Percentiles rank a stretch among this genome's conserved stretches.
Conservation (phyloP, 2,113 vertebrate species). For the Lycocorax pyrrhopterus region DNA sequence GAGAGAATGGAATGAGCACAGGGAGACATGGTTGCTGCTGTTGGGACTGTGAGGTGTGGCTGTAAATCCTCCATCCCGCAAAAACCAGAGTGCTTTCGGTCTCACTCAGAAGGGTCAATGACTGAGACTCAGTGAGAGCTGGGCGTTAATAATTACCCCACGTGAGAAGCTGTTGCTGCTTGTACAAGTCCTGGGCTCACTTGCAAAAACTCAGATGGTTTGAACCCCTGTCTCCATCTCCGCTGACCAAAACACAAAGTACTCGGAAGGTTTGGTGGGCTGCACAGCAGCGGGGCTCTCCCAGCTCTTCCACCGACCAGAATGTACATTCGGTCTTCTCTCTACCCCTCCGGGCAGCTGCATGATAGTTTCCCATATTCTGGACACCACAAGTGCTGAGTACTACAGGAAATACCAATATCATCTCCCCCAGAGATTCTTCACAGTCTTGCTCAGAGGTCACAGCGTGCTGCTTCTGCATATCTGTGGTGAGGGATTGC, state of each 20-base stretch:
- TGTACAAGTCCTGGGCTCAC: background rate
- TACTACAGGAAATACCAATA: constrained; percentile 28
- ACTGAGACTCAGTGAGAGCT: background rate
- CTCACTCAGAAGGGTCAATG: background rate
- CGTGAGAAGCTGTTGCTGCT: background rate
- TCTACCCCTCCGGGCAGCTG: background rate
- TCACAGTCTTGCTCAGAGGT: background rate
- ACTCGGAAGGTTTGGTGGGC: background rate
- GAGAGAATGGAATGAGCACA: background rate
- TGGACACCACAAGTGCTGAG: background rate
- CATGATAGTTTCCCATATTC: background rate
- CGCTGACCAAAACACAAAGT: background rate
- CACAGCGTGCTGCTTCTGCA: background rate
- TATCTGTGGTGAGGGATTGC: constrained; percentile 30
- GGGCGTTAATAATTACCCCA: background rate
- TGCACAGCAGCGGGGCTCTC: fast-evolving
- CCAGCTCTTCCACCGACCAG: background rate
- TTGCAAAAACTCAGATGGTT: background rate
- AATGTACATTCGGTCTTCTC: background rate
- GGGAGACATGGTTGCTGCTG: background rate
- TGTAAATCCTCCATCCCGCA: background rate
- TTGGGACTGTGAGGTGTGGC: background rate
- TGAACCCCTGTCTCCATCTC: background rate
- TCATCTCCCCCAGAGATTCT: background rate
- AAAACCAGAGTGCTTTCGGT: background rate